A percentile compares a stretch with the other conserved stretches of the same genome.
Conservation (phyloP, 2,113 vertebrate genomes). For the Lophotis ruficrista region DNA sequence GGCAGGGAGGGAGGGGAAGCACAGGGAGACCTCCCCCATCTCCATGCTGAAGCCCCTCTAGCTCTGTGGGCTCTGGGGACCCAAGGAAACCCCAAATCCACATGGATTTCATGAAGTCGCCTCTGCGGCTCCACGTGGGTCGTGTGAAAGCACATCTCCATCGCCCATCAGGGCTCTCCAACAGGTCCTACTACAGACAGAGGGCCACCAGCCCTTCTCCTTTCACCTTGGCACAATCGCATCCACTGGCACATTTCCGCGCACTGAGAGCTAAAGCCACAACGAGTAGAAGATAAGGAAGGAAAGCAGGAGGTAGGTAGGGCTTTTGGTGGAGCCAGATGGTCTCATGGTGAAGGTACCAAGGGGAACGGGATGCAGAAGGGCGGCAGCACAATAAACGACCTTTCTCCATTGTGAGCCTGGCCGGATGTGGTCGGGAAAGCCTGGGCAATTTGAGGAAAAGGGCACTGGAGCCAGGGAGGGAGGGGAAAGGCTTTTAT, state of each 20-base stretch:
- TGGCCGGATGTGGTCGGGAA: not conserved
- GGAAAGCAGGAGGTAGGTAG: not conserved
- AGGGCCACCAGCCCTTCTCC: not conserved
- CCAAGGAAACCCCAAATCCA: not conserved
- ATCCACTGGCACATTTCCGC: accelerated
- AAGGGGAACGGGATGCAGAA: not conserved
- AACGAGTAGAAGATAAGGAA: not conserved
- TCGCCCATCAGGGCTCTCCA: accelerated
- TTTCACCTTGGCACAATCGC: not conserved
- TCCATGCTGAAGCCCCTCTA: not conserved
- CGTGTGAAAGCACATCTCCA: accelerated
- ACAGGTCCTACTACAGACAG: not conserved
- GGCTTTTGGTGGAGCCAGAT: not conserved
- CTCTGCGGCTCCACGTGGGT: not conserved
- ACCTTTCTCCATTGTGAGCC: not conserved
- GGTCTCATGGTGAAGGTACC: not conserved
- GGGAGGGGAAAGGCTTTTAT: conserved; percentile 22
- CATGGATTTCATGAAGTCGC: not conserved
- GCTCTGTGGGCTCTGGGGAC: not conserved
- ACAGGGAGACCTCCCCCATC: not conserved
- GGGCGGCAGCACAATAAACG: not conserved
- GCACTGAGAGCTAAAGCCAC: not conserved
- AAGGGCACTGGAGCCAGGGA: not conserved
- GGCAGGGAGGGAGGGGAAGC: not conserved
- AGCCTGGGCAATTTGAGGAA: not conserved